Conservation (phyloP, 1,140 invertebrate genomes). For the Leptoteleia sp. region DNA sequence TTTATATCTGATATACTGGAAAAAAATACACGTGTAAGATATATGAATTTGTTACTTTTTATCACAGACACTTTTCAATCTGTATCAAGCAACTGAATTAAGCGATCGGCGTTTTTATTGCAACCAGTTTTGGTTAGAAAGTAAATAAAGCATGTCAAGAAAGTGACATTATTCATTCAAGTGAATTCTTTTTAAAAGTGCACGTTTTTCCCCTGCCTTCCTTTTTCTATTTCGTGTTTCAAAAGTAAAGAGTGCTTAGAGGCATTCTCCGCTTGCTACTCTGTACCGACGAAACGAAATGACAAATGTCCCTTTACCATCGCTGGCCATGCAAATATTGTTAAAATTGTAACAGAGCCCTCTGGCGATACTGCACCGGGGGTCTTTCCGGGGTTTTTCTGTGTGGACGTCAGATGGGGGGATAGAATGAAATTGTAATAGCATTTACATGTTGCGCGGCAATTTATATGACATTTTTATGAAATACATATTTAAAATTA, state of each 20-base stretch:
- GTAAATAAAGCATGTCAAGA: no score
- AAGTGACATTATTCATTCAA: no score
- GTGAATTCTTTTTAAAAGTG: no score
- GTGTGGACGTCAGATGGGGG: not conserved
- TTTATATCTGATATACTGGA: no score
- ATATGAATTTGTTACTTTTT: no score
- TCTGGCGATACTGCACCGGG: not conserved
- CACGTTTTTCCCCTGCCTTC: no score
- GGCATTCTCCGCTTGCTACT: not conserved
- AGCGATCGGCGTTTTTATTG: no score
- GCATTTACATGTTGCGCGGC: not conserved
- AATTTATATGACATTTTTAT: not conserved
- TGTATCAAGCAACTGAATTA: no score
- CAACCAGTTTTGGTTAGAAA: no score
- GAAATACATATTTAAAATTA: no score
- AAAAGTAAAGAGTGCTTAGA: slow-evolving; percentile 15
- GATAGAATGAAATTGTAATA: not conserved
- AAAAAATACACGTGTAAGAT: no score
- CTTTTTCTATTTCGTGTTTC: slow-evolving; percentile 6
- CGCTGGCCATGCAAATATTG: slow-evolving; percentile 34
- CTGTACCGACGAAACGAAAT: slow-evolving; percentile 22
- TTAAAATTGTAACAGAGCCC: slow-evolving; percentile 38
- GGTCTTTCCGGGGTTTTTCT: not conserved
- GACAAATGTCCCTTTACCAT: slow-evolving; percentile 24
- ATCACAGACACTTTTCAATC: no score